Conservation (phyloP, 2,113 vertebrate species). For the Ia io region DNA sequence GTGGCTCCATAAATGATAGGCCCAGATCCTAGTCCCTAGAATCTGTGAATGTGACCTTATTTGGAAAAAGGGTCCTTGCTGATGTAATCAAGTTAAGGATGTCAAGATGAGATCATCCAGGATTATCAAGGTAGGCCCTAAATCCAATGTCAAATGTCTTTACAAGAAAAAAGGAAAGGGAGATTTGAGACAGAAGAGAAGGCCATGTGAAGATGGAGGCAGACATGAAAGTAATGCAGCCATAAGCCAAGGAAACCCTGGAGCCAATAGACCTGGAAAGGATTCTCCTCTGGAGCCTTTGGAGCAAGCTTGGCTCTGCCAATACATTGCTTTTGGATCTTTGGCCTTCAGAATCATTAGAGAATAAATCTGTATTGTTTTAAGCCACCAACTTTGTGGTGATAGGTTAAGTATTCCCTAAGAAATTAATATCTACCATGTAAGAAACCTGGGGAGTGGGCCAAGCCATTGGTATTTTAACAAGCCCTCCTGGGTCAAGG, state of each 20-base stretch:
- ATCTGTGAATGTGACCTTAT: not conserved
- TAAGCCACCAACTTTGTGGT: not conserved
- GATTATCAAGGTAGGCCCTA: not conserved
- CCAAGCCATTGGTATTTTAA: not conserved
- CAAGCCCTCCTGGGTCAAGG: not conserved
- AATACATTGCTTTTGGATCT: not conserved
- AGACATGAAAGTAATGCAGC: accelerated
- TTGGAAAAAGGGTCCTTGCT: not conserved
- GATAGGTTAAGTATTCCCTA: not conserved
- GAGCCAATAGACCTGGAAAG: too few relatives aligned
- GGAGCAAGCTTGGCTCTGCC: accelerated
- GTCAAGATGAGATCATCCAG: not conserved
- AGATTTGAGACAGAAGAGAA: not conserved
- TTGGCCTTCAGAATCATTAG: not conserved
- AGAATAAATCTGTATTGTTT: not conserved
- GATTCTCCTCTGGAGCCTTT: accelerated
- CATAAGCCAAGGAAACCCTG: accelerated
- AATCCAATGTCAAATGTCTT: not conserved
- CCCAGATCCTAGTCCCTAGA: not conserved
- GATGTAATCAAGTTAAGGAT: not conserved
- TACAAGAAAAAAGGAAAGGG: not conserved
- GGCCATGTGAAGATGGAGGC: not conserved
- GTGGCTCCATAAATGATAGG: not conserved
- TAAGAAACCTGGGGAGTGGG: too few relatives aligned
- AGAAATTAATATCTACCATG: not conserved